Conservation (phyloP, 2,797 vertebrate species). For the Sebastes aleutianus region DNA sequence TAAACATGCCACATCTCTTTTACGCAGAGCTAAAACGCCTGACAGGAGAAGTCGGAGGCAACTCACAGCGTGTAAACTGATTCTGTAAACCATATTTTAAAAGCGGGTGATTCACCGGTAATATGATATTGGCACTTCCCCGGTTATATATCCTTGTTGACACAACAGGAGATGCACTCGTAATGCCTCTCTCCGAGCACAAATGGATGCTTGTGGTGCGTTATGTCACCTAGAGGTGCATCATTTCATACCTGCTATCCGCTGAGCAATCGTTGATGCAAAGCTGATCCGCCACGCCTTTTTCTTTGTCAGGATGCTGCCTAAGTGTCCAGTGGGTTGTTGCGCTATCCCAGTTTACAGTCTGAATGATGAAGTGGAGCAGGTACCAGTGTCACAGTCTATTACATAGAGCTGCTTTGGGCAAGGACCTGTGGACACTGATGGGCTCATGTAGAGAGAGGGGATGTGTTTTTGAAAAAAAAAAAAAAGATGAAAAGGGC, state of each 20-base stretch:
- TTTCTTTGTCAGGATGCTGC: conserved; percentile 42
- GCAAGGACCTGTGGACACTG: conserved; percentile 53
- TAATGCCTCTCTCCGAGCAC: conserved; percentile 57
- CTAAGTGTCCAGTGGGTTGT: conserved; percentile 25
- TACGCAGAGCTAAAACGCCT: conserved; percentile 36
- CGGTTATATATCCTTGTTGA: conserved; percentile 70
- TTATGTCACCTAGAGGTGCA: conserved; percentile 68
- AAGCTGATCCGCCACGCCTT: conserved; percentile 39
- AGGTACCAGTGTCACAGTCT: conserved; percentile 63
- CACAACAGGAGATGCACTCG: conserved; percentile 70
- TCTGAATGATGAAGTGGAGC: conserved; percentile 71
- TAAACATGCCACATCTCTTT: conserved; percentile 50
- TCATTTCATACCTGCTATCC: conserved; percentile 54
- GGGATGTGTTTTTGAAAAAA: neutral
- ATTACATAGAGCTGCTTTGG: conserved; percentile 75
- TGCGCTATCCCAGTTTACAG: conserved; percentile 35
- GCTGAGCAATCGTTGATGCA: conserved; percentile 19
- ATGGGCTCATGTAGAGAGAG: conserved; percentile 32
- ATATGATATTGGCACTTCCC: conserved; percentile 70
- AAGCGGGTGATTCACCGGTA: conserved; percentile 70
- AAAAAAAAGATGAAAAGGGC: conserved; percentile 59
- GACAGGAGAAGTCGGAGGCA: conserved; percentile 38
- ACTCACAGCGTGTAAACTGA: conserved; percentile 59
- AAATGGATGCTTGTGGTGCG: conserved; percentile 67
- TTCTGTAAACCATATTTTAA: conserved; percentile 75